Evolutionary conservation across 2,113 vertebrate species (phyloP).

Genomic region (Pongo pygmaeus): DNA sequence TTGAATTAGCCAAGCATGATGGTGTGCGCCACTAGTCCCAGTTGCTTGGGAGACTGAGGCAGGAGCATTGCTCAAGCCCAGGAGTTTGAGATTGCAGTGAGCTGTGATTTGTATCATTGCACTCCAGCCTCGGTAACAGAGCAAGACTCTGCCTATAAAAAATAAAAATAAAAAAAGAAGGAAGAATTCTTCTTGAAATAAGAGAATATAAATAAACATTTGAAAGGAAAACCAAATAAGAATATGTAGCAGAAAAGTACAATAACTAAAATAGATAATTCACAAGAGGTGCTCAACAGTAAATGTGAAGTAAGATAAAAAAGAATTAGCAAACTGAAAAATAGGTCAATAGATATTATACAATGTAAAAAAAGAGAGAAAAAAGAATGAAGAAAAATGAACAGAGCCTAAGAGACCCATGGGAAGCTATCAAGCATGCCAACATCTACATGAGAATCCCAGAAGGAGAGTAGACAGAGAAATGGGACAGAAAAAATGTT

Average conservation of each 20-base stretch:
- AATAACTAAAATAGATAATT: background rate
- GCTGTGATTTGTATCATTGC: no score
- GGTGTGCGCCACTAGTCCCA: no score
- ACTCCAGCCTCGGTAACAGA: no score
- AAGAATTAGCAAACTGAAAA: background rate
- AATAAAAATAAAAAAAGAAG: background rate
- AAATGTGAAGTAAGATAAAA: background rate
- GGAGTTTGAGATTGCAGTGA: no score
- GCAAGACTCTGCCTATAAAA: no score
- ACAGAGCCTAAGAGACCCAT: background rate
- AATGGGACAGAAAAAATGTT: background rate
- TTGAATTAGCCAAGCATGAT: no score
- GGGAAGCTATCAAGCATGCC: background rate
- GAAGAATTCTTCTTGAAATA: background rate
- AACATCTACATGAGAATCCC: background rate
- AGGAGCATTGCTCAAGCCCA: no score
- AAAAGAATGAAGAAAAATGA: background rate
- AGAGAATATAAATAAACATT: background rate
- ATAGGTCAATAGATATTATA: background rate
- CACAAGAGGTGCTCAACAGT: background rate
- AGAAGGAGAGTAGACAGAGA: background rate
- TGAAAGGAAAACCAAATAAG: background rate
- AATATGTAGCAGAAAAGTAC: background rate
- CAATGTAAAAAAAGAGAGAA: background rate
- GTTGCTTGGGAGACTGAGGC: no score